Conservation (phyloP, 1,140 invertebrate species). For the Bombus cullumanus region DNA sequence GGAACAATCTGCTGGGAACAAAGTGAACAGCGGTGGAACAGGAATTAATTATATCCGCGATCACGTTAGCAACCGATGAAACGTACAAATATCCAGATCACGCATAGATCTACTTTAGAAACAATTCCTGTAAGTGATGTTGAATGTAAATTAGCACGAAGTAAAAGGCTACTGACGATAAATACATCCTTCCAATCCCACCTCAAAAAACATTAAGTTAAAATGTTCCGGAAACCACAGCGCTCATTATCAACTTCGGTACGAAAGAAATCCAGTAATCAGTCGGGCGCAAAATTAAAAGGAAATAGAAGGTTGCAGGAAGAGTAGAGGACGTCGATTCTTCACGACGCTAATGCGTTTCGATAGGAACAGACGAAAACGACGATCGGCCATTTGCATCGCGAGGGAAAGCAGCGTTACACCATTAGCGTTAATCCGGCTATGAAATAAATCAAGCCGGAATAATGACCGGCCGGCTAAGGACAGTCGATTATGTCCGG, state of each 20-base stretch:
- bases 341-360: background rate
- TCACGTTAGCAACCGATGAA: no score
- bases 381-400: constrained; percentile 15
- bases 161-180: no score
- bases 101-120: background rate
- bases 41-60: background rate
- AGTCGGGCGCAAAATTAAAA: no score
- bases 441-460: constrained; percentile 47
- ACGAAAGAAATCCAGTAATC: background rate
- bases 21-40: background rate
- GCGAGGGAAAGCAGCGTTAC: constrained; percentile 26
- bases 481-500: constrained; percentile 48
- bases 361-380: background rate
- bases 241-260: no score
- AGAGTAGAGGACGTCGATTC: background rate
- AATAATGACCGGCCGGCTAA: constrained; percentile 42
- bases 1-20: no score
- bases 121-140: no score
- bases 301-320: background rate
- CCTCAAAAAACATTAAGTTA: no score
- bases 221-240: no score
- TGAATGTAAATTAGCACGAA: no score
- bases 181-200: no score
- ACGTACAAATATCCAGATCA: no score
- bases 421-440: constrained; percentile 48